phyloP scores from a whole-genome alignment of 2,888 invertebrate genomes.

The Agapetus fuscipes region DNA sequence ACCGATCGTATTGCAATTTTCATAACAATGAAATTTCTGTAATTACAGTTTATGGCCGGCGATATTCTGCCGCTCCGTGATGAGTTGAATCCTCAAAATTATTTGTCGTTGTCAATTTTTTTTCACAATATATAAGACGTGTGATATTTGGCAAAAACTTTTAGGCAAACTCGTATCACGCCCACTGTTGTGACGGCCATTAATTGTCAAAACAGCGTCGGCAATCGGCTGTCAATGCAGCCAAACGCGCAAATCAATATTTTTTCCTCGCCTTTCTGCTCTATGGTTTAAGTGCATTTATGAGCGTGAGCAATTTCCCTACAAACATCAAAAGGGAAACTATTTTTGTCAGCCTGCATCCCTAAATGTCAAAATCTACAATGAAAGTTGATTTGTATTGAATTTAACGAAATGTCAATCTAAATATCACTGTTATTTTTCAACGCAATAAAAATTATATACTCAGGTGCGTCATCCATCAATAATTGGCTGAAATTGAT shows the following conservation, averaged over 20 bases:
- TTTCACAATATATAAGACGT: constrained; percentile 7
- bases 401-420: constrained; percentile 19
- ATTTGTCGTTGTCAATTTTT: constrained; percentile 2
- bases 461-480: constrained; percentile 8
- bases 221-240: constrained; percentile 12
- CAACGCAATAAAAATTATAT: constrained; percentile 5
- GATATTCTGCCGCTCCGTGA: constrained; percentile 10
- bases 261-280: too few species aligned
- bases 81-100: constrained; percentile 2
- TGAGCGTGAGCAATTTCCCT: too few species aligned
- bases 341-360: too few species aligned
- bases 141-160: constrained; percentile 4
- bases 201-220: constrained; percentile 20
- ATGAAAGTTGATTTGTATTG: too few species aligned
- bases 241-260: too few species aligned
- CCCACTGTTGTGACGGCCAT: constrained; percentile 21
- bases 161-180: constrained; percentile 15
- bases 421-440: constrained; percentile 13
- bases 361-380: constrained; percentile 19
- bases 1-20: not conserved
- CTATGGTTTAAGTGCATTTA: too few species aligned
- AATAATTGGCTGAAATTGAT: too few species aligned
- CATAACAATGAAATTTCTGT: constrained; percentile 14
- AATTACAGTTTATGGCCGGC: constrained; percentile 7
- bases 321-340: too few species aligned